phyloP scores from a whole-genome alignment of 2,797 vertebrate species.

The Alca torda region DNA sequence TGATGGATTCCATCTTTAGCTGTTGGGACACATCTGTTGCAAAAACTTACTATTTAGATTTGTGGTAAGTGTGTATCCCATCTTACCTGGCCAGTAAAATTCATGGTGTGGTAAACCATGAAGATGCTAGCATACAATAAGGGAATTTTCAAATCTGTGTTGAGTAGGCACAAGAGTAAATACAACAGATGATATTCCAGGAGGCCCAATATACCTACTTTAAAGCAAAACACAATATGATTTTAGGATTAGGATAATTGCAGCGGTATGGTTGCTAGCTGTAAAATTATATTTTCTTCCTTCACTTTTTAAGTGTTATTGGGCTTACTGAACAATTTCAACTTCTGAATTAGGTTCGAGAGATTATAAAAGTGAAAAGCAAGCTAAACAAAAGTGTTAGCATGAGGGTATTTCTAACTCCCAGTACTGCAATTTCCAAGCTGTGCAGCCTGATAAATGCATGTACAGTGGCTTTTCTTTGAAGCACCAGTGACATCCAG shows the following conservation, averaged over 20 bases:
- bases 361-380: not conserved
- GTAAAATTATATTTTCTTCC: not conserved
- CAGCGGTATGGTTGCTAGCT: not conserved
- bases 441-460: not conserved
- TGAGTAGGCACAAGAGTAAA: not conserved
- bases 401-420: not conserved
- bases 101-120: not conserved
- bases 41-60: not conserved
- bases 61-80: not conserved
- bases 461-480: not conserved
- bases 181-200: not conserved
- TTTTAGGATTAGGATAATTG: not conserved
- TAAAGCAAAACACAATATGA: not conserved
- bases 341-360: not conserved
- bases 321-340: not conserved
- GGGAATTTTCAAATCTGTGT: not conserved
- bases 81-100: not conserved
- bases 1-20: not conserved
- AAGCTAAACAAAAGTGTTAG: not conserved
- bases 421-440: not conserved
- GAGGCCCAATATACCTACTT: not conserved
- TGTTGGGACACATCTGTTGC: not conserved
- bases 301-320: not conserved
- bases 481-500: not conserved
- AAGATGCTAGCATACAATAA: not conserved